Evolutionary conservation across 1,140 invertebrate species (phyloP), one percentile per base, ranked within the genome.

Genomic region (Magallana gigas): DNA sequence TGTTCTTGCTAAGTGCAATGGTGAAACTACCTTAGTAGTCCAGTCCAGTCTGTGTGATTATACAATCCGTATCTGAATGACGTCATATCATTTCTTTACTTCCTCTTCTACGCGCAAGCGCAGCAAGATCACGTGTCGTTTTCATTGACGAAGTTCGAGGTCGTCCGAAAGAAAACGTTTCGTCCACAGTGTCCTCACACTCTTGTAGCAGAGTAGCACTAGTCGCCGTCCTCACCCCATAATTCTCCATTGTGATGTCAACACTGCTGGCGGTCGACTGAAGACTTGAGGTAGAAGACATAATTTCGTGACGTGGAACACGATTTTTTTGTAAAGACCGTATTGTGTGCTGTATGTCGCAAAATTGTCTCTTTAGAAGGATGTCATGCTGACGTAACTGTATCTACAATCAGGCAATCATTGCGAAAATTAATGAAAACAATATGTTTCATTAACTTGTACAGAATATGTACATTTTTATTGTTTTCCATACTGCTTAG

Each of bases 331-430:
- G 83, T 5, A 93, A 57, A 7, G 91, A 87, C 7, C 87, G 86
- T 23, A 93, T 93, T 56, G 93, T 93, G 85, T 93, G 88, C 23
- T 92, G 91, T n/a, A 93, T 93, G 84, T 93, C 89, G 86, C 91
- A 89, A 82, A 93, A 93, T 85, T 93, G 93, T 68, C 92, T 87
- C 71, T 93, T 93, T 1, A 93, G 87, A 11, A 93, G 88, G 81
- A 93, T 91, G 80, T 93, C 93, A 87, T 93, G 92, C 76, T 93
- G 93, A 12, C 92, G 82, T 29, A 93, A 60, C n/a, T 92, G 68
- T 80, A 93, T 92, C 93, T 93, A 88, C 23, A 91, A 91, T 36
- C 14, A 80, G 56, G 36, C 14, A 58, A 48, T 48, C 36, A 48
- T 48, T 48, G 36, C 36, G 23, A 23, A 48, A 48, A 48, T 5